These are phyloP conservation scores for Pollachius pollachius DNA, from an alignment of 2,113 vertebrate genomes.

Conservation along the genomic window DNA sequence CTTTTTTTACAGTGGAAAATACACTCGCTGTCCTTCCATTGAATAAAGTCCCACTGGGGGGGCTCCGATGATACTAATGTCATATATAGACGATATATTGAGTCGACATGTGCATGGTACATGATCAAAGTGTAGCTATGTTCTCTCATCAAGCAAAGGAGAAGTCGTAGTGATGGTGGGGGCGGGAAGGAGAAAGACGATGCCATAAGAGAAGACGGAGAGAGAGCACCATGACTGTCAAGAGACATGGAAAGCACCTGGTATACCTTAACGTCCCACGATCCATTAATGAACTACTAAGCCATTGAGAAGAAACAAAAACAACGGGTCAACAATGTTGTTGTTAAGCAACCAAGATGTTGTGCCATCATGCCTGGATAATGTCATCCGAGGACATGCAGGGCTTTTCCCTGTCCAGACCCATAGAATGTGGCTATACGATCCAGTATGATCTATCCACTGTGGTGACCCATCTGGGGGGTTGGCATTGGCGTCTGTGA, in stretches of 20 bases:
- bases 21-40: slow-evolving; percentile 3
- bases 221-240: slow-evolving; percentile 21
- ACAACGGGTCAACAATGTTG: no score
- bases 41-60: no score
- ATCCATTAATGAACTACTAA: slow-evolving; percentile 5
- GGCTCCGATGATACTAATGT: slow-evolving; percentile 23
- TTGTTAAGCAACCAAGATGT: no score
- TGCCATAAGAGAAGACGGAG: not conserved
- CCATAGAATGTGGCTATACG: no score
- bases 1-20: not conserved
- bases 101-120: slow-evolving; percentile 42
- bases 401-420: no score
- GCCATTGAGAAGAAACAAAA: no score
- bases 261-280: slow-evolving; percentile 24
- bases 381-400: no score
- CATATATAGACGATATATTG: slow-evolving; percentile 46
- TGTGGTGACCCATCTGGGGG: no score
- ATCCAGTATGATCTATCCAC: no score
- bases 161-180: slow-evolving; percentile 4
- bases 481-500: no score
- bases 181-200: not conserved
- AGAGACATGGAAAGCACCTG: slow-evolving; percentile 33
- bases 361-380: no score
- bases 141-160: slow-evolving; percentile 34
- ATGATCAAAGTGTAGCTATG: slow-evolving; percentile 49